Evolutionary conservation across 2,113 vertebrate species (phyloP).

Genomic region (Phrynosoma platyrhinos): DNA sequence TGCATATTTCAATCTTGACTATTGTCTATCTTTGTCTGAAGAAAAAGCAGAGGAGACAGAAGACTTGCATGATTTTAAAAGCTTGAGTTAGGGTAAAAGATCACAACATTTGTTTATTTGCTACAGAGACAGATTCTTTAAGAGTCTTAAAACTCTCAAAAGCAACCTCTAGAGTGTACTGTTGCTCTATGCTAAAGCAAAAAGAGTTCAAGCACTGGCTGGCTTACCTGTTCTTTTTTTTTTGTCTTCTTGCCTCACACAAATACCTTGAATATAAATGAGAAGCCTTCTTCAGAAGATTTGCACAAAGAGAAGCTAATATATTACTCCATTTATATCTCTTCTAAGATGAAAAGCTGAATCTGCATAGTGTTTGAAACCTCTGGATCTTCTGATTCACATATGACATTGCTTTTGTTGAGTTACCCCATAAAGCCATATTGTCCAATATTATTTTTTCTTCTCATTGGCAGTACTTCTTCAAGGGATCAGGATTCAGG

Average conservation of each 20-base stretch:
- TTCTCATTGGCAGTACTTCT: neutral
- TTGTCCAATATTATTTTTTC: neutral
- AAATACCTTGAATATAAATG: neutral
- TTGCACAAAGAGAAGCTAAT: neutral
- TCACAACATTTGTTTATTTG: neutral
- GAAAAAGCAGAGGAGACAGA: neutral
- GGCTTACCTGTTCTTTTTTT: conserved; percentile 3
- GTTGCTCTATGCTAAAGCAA: conserved; percentile 10
- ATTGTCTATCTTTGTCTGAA: neutral
- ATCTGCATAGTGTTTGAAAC: neutral
- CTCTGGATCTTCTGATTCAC: neutral
- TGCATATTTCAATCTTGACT: neutral
- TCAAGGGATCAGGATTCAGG: neutral
- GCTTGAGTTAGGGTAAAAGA: neutral
- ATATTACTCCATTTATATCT: neutral
- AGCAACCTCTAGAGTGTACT: conserved; percentile 27
- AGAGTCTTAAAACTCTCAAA: neutral
- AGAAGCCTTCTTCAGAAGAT: neutral
- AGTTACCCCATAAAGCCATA: neutral
- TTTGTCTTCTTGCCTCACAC: neutral
- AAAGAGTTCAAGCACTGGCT: neutral
- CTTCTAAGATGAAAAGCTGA: neutral
- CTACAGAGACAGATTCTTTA: neutral
- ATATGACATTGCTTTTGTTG: neutral
- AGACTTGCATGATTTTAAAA: neutral